Base-by-base conservation (phyloP, 2,888 invertebrate genomes). In the Chromoteleia sp. region DNA sequence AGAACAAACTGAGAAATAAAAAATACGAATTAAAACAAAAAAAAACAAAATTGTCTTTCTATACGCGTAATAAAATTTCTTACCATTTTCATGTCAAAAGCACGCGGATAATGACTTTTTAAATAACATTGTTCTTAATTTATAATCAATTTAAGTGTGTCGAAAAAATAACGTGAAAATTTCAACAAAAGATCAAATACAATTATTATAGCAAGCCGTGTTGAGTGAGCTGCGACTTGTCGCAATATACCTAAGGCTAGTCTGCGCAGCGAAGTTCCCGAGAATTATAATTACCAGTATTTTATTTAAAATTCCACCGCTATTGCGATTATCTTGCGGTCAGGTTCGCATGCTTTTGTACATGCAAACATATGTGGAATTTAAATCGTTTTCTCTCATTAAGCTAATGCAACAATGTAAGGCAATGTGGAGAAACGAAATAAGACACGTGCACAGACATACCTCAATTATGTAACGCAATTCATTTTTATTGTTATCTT, bases 281-380 rank as follows among this genome's bases (percentile, higher is more conserved):
- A 68, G 82, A 82, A 83, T 85, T 81, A 84, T 83, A 85, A 86
- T 86, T 86, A 81, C 84, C 82, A 80, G 80, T 85, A 84, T 84
- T 86, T 86, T 86, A 84, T 85, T 86, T 86, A 84, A 86, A 86
- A 86, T 86, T 86, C 85, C 82, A 81, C 54, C 74, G 73, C 74
- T 70, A 78, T 78, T 81, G 80, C 82, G 85, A 86, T 85, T 86
- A 85, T 85, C 85, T 86, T 84, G 81, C 85, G 84, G 84, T 76
- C 83, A 65, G 74, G 61, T 65, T 77, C 61, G 74, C 77, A 33
- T 74, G 74, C 82, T 78, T 78, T 82, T 78, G 78, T 70, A 59
- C 71, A 58, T 75, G 75, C 70, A 82, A 82, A 82, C 77, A 73
- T 82, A 83, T 81, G 84, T 71, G 83, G 85, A 86, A 86, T 86